A percentile compares a stretch with the other conserved stretches of the same genome.
phyloP scores from a whole-genome alignment of 2,888 invertebrate species.

The Eristalinus sepulchralis region DNA sequence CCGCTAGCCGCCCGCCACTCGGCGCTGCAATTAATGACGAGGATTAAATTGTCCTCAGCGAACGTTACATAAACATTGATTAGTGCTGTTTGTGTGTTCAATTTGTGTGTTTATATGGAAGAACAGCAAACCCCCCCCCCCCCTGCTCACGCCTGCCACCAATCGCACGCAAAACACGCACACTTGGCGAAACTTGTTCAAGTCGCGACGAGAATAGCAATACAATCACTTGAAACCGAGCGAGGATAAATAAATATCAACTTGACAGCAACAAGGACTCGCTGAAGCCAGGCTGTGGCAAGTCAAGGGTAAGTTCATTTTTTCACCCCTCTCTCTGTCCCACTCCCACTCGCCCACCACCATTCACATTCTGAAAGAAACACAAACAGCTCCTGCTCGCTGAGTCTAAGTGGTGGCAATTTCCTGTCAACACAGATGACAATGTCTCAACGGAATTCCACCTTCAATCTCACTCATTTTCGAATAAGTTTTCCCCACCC shows the following conservation, averaged over 20 bases:
- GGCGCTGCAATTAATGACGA: constrained; percentile 51
- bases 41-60: constrained; percentile 45
- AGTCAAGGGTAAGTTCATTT: background rate
- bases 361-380: background rate
- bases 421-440: constrained; percentile 59
- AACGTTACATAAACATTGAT: constrained; percentile 63
- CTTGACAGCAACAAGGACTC: constrained; percentile 16
- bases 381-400: background rate
- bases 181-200: constrained; percentile 39
- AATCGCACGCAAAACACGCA: constrained; percentile 9
- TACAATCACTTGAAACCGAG: constrained; percentile 42
- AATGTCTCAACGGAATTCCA: constrained; percentile 43
- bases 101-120: constrained; percentile 53
- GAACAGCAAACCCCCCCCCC: background rate
- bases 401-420: constrained; percentile 51
- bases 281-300: background rate
- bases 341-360: too few species aligned
- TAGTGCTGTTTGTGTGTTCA: constrained; percentile 63
- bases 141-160: background rate
- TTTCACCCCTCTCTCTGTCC: background rate
- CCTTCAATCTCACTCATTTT: constrained; percentile 48
- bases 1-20: background rate
- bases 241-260: constrained; percentile 53
- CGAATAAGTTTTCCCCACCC: constrained; percentile 14
- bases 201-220: constrained; percentile 60